Evolutionary conservation across 2,797 vertebrate species (phyloP), one percentile per base, ranked within the genome.

Genomic region (Fundulus diaphanus): DNA sequence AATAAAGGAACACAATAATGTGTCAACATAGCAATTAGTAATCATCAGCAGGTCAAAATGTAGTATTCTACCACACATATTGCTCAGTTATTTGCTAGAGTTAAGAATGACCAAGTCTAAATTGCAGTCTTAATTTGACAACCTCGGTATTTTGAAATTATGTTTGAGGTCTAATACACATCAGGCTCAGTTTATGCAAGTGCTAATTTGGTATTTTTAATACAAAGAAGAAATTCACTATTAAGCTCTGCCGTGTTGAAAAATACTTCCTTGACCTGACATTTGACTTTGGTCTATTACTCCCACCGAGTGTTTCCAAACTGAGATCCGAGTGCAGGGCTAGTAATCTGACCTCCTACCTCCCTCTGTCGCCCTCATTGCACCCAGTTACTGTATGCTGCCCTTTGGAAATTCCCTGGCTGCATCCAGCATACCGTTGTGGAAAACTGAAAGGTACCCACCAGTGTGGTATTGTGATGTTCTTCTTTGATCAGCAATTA

Each of bases 321-420:
- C 86, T 80, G 75, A 90, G 85, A 81, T 69, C 35, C 1, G 54
- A 83, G 70, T 68, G 75, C 85, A 75, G 79, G 79, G 78, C 86
- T 68, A 48, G 91, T 88, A 94, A 93, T 86, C 7, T 29, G 86
- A 92, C 68, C 80, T 40, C 42, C 31, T 57, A 66, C 33, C 22
- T 2, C 44, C 70, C 54, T 13, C 59, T 37, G 70, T 33, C 71
- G 1, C 15, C 85, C 77, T 48, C 76, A 37, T 40, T 74, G 75
- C 78, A 46, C 78, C 67, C 16, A 65, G 48, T 79, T 82, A 75
- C 82, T 65, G 81, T 80, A 80, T 82, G 75, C 79, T 31, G 71
- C 88, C 87, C 91, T 56, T 88, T 90, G 89, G 87, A 92, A 92
- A 89, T 89, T 85, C 90, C 89, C 84, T 13, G 24, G 61, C 82